Evolutionary conservation across 2,797 vertebrate species (phyloP).

Genomic region (Danio choprae): DNA sequence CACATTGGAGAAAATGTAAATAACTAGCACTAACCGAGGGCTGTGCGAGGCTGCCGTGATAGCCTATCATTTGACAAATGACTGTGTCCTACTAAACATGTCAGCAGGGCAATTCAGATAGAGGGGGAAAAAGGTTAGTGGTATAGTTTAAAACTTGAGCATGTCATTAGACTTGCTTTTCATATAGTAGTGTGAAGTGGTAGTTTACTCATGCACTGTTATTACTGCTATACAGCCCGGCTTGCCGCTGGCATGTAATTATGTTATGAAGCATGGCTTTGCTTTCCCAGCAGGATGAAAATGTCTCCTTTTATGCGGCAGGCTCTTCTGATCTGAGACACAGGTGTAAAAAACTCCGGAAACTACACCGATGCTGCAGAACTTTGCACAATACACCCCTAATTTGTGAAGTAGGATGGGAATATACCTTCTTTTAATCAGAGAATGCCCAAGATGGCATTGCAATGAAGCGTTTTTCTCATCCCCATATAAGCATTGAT

Average conservation of each 20-base stretch:
- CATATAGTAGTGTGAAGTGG: constrained; percentile 41
- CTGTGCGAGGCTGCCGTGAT: background rate
- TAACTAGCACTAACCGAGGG: background rate
- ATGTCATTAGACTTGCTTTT: constrained; percentile 44
- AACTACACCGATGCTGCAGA: background rate
- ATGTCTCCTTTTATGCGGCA: constrained; percentile 35
- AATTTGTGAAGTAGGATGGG: constrained; percentile 35
- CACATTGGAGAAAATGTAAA: constrained; percentile 36
- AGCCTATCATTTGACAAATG: constrained; percentile 49
- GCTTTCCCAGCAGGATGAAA: constrained; percentile 44
- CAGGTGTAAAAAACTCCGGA: constrained; percentile 26
- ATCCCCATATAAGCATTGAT: constrained; percentile 34
- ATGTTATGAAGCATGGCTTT: constrained; percentile 50
- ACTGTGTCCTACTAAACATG: constrained; percentile 44
- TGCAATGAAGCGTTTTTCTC: constrained; percentile 24
- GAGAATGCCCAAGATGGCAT: constrained; percentile 25
- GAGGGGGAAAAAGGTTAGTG: constrained; percentile 14
- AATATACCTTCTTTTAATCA: constrained; percentile 48
- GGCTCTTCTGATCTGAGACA: constrained; percentile 31
- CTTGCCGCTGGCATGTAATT: constrained; percentile 54
- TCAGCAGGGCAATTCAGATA: constrained; percentile 32
- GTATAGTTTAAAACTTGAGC: constrained; percentile 29
- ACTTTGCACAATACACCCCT: constrained; percentile 45
- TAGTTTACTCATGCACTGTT: constrained; percentile 33
- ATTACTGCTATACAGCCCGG: constrained; percentile 23